Evolutionary conservation across 2,888 invertebrate genomes (phyloP).

Genomic region (Drosophila rubida): DNA sequence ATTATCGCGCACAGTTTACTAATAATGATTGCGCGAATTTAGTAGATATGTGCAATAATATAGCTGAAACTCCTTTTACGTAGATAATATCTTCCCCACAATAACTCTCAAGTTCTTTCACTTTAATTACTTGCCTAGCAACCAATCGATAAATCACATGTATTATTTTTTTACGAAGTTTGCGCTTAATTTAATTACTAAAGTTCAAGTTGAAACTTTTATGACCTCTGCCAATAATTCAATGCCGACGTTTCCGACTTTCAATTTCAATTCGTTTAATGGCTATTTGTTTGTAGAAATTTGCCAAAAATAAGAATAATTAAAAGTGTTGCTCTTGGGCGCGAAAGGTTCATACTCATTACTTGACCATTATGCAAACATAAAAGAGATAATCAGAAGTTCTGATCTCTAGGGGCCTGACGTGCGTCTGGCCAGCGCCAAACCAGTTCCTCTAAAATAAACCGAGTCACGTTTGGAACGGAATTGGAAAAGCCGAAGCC

Average conservation of each 20-base stretch:
- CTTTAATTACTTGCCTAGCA: background rate
- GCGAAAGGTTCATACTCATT: constrained; percentile 42
- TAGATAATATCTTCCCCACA: too few species aligned
- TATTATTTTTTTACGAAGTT: background rate
- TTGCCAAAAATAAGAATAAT: constrained; percentile 31
- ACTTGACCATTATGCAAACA: constrained; percentile 36
- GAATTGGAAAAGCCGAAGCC: constrained; percentile 56
- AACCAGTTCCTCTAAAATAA: constrained; percentile 59
- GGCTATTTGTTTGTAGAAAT: constrained; percentile 23
- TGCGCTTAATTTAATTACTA: background rate
- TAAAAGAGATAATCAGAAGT: constrained; percentile 50
- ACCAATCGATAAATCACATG: background rate
- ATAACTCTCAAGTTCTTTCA: background rate
- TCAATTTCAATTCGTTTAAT: constrained; percentile 36
- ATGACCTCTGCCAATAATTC: constrained; percentile 30
- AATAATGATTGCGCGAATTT: background rate
- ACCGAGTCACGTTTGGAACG: constrained; percentile 47
- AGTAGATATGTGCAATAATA: too few species aligned
- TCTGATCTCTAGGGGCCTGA: constrained; percentile 56
- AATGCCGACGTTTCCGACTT: constrained; percentile 39
- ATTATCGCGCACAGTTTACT: background rate
- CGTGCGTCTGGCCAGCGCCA: constrained; percentile 59
- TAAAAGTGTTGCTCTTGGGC: constrained; percentile 7
- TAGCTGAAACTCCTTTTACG: too few species aligned
- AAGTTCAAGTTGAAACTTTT: constrained; percentile 1